Conservation (phyloP, 2,797 vertebrate genomes). For the Microctenopoma steveboyesi region DNA sequence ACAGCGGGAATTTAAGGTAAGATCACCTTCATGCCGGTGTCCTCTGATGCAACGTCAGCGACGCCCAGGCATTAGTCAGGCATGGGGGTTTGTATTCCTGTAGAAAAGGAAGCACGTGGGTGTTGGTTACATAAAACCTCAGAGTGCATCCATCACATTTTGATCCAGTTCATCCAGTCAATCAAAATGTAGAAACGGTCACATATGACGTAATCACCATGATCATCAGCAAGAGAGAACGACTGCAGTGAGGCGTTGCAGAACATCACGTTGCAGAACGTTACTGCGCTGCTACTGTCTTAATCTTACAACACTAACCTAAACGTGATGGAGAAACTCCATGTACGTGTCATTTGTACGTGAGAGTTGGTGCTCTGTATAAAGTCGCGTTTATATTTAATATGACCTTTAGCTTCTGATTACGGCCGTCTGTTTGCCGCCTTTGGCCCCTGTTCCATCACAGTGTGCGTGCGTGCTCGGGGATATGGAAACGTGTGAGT, state of each 20-base stretch:
- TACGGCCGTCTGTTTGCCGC: constrained; percentile 46
- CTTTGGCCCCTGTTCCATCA: constrained; percentile 40
- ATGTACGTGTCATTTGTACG: neutral
- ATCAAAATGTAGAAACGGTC: too few species aligned
- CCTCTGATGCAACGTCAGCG: neutral
- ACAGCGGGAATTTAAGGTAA: neutral
- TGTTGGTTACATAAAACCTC: too few species aligned
- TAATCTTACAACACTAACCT: neutral
- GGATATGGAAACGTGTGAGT: neutral
- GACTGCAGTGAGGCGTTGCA: neutral
- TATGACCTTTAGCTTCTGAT: constrained; percentile 61
- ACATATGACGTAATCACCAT: too few species aligned
- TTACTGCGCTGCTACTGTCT: neutral
- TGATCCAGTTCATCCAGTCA: too few species aligned
- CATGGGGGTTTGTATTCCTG: too few species aligned
- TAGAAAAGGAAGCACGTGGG: too few species aligned
- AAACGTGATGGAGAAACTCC: neutral
- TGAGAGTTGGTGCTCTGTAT: neutral
- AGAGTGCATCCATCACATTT: too few species aligned
- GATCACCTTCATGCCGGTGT: neutral
- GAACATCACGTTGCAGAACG: neutral
- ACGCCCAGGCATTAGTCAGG: neutral
- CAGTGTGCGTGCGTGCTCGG: neutral
- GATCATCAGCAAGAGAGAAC: too few species aligned
- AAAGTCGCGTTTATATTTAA: constrained; percentile 42